Evolutionary conservation across 35 echinoderm and acorn worm genomes (phyloP).

Genomic region (Lytechinus pictus): DNA sequence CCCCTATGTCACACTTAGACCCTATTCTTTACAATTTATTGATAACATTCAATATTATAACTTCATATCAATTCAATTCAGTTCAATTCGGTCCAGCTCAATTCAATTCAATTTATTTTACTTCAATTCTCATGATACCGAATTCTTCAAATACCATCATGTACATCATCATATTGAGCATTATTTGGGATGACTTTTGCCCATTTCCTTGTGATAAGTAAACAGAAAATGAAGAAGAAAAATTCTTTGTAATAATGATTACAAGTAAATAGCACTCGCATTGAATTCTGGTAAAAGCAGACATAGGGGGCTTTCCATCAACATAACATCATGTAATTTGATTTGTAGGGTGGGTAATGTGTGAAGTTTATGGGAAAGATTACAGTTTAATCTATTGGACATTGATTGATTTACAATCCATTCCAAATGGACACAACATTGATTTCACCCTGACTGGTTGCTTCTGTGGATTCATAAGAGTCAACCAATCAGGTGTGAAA

Average conservation of each 20-base stretch:
- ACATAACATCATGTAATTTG: not conserved
- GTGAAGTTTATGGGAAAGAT: not conserved
- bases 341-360: not conserved
- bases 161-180: not conserved
- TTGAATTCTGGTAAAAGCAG: not conserved
- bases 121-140: not conserved
- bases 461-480: not conserved
- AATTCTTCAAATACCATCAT: no score
- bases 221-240: not conserved
- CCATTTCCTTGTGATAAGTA: not conserved
- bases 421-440: not conserved
- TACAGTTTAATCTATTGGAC: not conserved
- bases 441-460: not conserved
- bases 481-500: not conserved
- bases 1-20: not conserved
- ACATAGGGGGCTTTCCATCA: not conserved
- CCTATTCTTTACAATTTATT: no score
- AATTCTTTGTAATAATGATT: not conserved
- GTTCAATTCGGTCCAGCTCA: not conserved
- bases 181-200: not conserved
- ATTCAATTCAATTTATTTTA: not conserved
- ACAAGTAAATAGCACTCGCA: not conserved
- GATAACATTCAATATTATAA: no score
- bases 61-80: no score
- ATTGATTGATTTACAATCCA: not conserved